These are phyloP conservation scores for Rallus crepitans DNA, from an alignment of 2,797 vertebrate species.

Conservation along the genomic window DNA sequence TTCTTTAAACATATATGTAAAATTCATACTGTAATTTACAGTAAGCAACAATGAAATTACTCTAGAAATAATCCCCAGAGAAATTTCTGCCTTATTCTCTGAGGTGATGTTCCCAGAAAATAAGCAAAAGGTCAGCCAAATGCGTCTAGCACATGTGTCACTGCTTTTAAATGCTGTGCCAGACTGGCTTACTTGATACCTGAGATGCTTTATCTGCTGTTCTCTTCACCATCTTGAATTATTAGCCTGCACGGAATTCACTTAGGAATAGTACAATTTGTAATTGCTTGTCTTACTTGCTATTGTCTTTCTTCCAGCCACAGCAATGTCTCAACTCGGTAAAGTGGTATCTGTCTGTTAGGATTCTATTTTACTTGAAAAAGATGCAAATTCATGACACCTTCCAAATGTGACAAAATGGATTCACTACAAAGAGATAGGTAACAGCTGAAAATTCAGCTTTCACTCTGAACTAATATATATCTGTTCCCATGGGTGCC, in stretches of 20 bases:
- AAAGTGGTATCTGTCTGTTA: background rate
- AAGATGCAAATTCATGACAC: conserved; percentile 39
- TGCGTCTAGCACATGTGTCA: background rate
- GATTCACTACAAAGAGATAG: conserved; percentile 16
- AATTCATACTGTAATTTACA: background rate
- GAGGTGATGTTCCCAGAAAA: background rate
- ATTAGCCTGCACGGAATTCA: background rate
- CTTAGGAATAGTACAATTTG: background rate
- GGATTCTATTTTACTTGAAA: conserved; percentile 28
- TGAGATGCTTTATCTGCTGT: background rate
- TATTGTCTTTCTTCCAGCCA: background rate
- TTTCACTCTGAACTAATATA: conserved; percentile 14
- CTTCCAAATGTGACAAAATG: conserved; percentile 44
- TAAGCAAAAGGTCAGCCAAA: background rate
- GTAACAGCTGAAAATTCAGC: conserved; percentile 13
- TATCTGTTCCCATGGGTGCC: background rate
- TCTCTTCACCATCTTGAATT: background rate
- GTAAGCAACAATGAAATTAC: background rate
- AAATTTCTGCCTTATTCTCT: background rate
- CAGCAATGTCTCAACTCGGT: background rate
- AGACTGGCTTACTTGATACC: background rate
- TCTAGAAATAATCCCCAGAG: background rate
- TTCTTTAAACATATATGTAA: background rate
- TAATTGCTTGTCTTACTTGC: background rate
- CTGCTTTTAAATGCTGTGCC: background rate